phyloP scores from a whole-genome alignment of 1,140 invertebrate genomes.

The Trichonephila clavata region DNA sequence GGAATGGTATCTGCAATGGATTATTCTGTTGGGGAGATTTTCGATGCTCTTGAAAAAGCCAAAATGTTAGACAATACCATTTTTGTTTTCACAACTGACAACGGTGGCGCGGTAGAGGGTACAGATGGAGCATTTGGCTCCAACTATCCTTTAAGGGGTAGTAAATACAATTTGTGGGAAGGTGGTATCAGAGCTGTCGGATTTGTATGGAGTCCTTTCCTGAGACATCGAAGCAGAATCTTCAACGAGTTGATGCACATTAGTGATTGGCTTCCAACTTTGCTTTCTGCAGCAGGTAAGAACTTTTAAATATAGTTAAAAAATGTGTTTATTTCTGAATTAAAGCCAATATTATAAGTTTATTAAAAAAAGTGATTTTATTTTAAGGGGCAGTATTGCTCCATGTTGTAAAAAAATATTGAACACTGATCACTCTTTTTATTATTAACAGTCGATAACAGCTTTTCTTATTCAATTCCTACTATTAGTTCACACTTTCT shows the following conservation, averaged over 20 bases:
- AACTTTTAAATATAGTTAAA: too few relatives aligned
- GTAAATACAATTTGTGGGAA: constrained; percentile 90
- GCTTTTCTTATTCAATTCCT: not conserved
- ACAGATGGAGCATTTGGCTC: constrained; percentile 93
- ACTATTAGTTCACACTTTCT: too few relatives aligned
- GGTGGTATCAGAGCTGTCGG: constrained; percentile 91
- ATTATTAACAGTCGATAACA: too few relatives aligned
- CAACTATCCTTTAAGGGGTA: constrained; percentile 93
- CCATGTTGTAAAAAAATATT: not conserved
- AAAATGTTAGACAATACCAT: constrained; percentile 88
- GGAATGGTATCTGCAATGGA: constrained; percentile 91
- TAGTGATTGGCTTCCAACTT: constrained; percentile 93
- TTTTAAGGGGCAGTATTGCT: not conserved
- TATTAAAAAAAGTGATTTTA: too few relatives aligned
- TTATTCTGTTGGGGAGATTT: constrained; percentile 90
- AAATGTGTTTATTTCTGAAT: too few relatives aligned
- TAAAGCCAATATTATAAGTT: too few relatives aligned
- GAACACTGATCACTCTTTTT: too few relatives aligned
- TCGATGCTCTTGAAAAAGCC: constrained; percentile 85
- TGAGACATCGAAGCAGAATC: constrained; percentile 82
- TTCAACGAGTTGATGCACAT: constrained; percentile 89
- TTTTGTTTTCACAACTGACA: constrained; percentile 92
- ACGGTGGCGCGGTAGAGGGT: constrained; percentile 89
- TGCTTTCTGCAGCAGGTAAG: constrained; percentile 70
- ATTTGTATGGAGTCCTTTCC: constrained; percentile 90